Evolutionary conservation across 2,113 vertebrate genomes (phyloP), one percentile per base, ranked within the genome.

Genomic region (Pygoscelis antarcticus): DNA sequence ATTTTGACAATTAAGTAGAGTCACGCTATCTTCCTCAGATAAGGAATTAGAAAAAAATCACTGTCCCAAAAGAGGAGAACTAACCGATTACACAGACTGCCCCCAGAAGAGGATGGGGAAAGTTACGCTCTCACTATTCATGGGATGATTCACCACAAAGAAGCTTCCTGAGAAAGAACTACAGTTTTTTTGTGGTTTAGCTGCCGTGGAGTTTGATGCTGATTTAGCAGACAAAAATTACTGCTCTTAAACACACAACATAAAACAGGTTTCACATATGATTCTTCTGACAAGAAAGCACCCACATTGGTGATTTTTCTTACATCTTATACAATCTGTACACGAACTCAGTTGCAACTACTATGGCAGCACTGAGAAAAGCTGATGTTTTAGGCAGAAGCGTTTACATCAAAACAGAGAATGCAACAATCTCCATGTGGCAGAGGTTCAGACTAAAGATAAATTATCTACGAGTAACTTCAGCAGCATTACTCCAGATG

Each of bases 91-190:
- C 57, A 87, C 34, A 83, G 62, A 46, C 30, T 61, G 51, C 25
- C 46, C n/a, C 12, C 14, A 90, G 64, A 78, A 89, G 51, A 36
- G 12, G 21, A 90, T 4, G 4, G 51, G 14, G n/a, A 89, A 90
- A 92, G 69, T 87, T 91, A 78, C 2, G 7, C 49, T 95, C 77
- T 90, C 44, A 57, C 70, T 84, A 36, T 3, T 55, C 40, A 30
- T 16, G 78, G 66, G 42, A 80, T 94, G 92, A 95, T 46, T 91
- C 95, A 96, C 62, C 62, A 71, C 92, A 65, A 77, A 95, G 51
- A 64, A 90, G 62, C 89, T 93, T 93, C 81, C 70, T 83, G 84
- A 87, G 65, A 85, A 74, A 88, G 66, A 61, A 21, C 30, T 26
- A 57, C 3, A 8, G 42, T 5, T 69, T 10, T 89, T 96, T 55